Evolutionary conservation across 2,113 vertebrate genomes (phyloP).

Genomic region (Caloenas nicobarica): DNA sequence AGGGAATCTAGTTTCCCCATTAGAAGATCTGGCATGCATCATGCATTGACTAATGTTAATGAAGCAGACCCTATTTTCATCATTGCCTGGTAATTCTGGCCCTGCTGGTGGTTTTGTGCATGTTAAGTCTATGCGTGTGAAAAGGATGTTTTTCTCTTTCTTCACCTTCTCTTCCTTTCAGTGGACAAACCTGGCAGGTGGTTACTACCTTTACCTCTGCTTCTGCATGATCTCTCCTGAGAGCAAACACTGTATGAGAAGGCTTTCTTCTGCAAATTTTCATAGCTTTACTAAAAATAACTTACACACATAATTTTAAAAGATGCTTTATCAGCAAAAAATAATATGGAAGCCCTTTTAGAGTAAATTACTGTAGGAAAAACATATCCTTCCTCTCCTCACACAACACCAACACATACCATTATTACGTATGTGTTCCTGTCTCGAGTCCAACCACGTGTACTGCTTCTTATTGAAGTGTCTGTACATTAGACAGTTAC

Average conservation of each 20-base stretch:
- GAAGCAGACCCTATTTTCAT: not conserved
- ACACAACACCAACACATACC: not conserved
- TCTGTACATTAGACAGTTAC: not conserved
- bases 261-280: not conserved
- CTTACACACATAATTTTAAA: not conserved
- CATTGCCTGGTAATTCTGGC: not conserved
- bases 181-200: not conserved
- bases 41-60: not conserved
- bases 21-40: not conserved
- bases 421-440: slow-evolving; percentile 1
- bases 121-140: not conserved
- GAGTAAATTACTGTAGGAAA: not conserved
- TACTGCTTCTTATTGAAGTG: not conserved
- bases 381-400: slow-evolving; percentile 21
- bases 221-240: not conserved
- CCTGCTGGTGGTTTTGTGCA: not conserved
- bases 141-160: not conserved
- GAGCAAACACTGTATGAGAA: not conserved
- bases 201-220: not conserved
- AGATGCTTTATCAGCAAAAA: slow-evolving; percentile 12
- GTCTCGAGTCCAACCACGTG: not conserved
- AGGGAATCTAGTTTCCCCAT: not conserved
- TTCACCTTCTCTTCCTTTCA: not conserved
- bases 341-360: not conserved
- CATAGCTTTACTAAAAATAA: not conserved